Percentiles rank a stretch among this genome's conserved stretches.
phyloP scores from a whole-genome alignment of 2,797 vertebrate genomes.

The Sphaeramia orbicularis region DNA sequence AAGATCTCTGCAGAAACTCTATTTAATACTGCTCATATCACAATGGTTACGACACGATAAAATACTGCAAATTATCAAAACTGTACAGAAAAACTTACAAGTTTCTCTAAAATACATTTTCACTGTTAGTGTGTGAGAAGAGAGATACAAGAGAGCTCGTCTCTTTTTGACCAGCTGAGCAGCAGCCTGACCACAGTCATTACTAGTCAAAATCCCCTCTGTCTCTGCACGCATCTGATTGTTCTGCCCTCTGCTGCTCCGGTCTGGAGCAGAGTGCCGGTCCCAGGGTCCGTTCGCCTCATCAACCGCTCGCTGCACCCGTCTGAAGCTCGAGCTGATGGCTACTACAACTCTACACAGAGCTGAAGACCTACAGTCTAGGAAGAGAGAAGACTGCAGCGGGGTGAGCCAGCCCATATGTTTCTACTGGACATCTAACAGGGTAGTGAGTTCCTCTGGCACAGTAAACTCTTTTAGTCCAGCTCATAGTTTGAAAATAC shows the following conservation, averaged over 20 bases:
- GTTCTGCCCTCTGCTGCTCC: slow-evolving; percentile 74
- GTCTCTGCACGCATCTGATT: slow-evolving; percentile 64
- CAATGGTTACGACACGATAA: slow-evolving; percentile 96
- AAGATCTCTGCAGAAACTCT: slow-evolving; percentile 93
- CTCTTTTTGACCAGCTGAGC: slow-evolving; percentile 45
- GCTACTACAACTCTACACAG: slow-evolving; percentile 70
- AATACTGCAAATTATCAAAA: slow-evolving; percentile 99
- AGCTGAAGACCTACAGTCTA: slow-evolving; percentile 65
- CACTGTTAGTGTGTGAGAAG: slow-evolving; percentile 88
- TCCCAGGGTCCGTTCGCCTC: slow-evolving; percentile 31
- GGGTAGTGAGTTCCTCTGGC: slow-evolving; percentile 41
- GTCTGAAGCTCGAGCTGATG: slow-evolving; percentile 60
- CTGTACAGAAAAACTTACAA: slow-evolving; percentile 98
- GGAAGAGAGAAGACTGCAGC: slow-evolving; percentile 67
- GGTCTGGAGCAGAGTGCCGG: slow-evolving; percentile 36
- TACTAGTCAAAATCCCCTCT: slow-evolving; percentile 46
- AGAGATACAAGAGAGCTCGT: slow-evolving; percentile 70
- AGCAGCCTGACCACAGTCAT: slow-evolving; percentile 59
- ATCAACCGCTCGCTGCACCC: slow-evolving; percentile 33
- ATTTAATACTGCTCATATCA: slow-evolving; percentile 94
- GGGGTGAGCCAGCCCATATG: slow-evolving; percentile 33
- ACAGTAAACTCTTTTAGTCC: slow-evolving; percentile 54
- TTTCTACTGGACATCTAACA: slow-evolving; percentile 44
- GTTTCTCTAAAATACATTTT: slow-evolving; percentile 98
- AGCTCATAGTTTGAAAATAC: slow-evolving; percentile 52